Evolutionary conservation across 2,797 vertebrate genomes (phyloP).

Genomic region (Enteromius trimaculatus): DNA sequence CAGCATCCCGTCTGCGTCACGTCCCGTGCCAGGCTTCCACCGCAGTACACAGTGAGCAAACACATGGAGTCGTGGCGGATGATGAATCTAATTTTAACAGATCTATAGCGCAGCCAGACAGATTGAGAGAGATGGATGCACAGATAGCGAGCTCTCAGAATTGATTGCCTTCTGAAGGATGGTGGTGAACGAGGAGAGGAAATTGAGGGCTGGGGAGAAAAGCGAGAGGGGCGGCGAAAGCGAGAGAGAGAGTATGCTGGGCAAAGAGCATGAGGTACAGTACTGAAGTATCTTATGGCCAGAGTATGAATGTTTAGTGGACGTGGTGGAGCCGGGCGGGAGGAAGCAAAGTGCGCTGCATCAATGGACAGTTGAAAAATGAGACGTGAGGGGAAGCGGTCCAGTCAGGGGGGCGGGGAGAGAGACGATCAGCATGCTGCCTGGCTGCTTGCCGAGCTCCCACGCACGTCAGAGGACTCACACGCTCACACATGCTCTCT

Average conservation of each 20-base stretch:
- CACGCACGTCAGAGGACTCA: constrained; percentile 14
- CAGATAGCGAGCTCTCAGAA: constrained; percentile 32
- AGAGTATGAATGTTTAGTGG: constrained; percentile 80
- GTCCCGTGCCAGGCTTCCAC: background rate
- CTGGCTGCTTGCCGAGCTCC: constrained; percentile 44
- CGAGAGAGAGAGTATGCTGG: constrained; percentile 64
- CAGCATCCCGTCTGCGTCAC: constrained; percentile 10
- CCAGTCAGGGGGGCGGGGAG: constrained; percentile 54
- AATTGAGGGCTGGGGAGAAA: constrained; percentile 33
- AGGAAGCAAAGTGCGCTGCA: constrained; percentile 74
- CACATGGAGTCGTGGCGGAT: background rate
- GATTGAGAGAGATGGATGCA: constrained; percentile 42
- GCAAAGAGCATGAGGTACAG: constrained; percentile 60
- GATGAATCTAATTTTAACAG: constrained; percentile 53
- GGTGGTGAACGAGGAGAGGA: constrained; percentile 8
- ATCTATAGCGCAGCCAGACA: constrained; percentile 42
- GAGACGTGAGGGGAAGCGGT: constrained; percentile 66
- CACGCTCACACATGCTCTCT: constrained; percentile 32
- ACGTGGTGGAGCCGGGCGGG: constrained; percentile 66
- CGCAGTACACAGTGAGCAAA: constrained; percentile 6
- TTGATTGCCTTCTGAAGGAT: constrained; percentile 43
- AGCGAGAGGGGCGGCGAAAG: constrained; percentile 44
- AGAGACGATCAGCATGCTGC: constrained; percentile 58
- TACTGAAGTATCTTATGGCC: constrained; percentile 70
- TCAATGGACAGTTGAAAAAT: constrained; percentile 76